Evolutionary conservation across 2,888 invertebrate species (phyloP), one percentile per base, ranked within the genome.

Genomic region (Synanthedon vespiformis): DNA sequence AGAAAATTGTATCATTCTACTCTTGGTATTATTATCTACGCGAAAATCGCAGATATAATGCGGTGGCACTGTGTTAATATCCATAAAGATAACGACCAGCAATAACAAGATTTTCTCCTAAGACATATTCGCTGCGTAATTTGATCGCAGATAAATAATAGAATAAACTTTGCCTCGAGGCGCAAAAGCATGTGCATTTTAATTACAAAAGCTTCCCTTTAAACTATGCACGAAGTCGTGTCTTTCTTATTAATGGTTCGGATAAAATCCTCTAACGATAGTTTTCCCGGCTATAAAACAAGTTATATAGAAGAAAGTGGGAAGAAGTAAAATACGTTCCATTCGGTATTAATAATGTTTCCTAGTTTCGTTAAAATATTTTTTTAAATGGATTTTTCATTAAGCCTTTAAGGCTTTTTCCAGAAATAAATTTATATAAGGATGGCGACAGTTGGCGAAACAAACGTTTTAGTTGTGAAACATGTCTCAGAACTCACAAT

Each of bases 141-240:
- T 61, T 60, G 74, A 79, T 77, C 63, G 49, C 56, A 68, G 80
- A 79, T 80, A 74, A 13, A 71, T 70, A 75, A 70, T 76, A 65
- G 72, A 65, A 68, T 70, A 70, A 68, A 66, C 6, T 44, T 12
- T 44, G 44, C 44, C 68, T 64, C 60, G 53, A 65, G 70, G 67
- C 65, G 63, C 64, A 64, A 68, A 73, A 72, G 74, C 74, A 73
- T 72, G 70, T 74, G 74, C 70, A 77, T 77, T 82, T 80, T 82
- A 80, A 83, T 80, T 81, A 77, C 74, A 70, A 66, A 74, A 73
- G 70, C 70, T 70, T 58, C 67, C 64, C 61, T 72, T 66, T 77
- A 67, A 77, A 71, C 71, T 77, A 75, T 77, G 74, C 74, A 68
- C 65, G 64, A 62, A 71, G 67, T 64, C 65, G 60, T 69, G 69